phyloP scores from a whole-genome alignment of 2,113 vertebrate species.

The Elephantulus edwardii region DNA sequence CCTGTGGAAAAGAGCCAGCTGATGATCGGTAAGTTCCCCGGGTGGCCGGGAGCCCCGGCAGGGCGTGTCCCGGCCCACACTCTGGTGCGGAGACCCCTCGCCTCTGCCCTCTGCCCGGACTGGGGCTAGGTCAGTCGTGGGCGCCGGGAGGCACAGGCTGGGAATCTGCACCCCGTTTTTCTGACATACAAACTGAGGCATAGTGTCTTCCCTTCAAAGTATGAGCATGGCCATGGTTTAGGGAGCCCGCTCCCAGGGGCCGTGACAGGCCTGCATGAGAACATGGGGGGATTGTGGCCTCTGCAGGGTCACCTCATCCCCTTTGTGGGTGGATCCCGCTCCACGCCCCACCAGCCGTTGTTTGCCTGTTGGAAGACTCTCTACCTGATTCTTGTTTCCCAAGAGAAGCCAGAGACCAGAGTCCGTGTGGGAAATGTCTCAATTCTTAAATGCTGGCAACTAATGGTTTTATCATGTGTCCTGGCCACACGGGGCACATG shows the following conservation, averaged over 20 bases:
- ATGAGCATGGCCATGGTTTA: not conserved
- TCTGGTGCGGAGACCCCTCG: too few relatives aligned
- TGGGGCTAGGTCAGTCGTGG: too few relatives aligned
- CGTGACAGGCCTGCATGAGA: rapidly evolving
- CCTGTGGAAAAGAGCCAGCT: constrained; percentile 93
- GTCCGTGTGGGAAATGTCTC: constrained; percentile 12
- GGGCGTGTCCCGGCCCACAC: not conserved
- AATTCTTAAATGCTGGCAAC: not conserved
- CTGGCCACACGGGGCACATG: not conserved
- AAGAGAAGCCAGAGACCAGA: not conserved
- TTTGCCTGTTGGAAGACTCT: rapidly evolving
- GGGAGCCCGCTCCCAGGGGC: not conserved
- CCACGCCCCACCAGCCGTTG: too few relatives aligned
- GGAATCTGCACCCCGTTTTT: not conserved
- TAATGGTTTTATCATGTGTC: not conserved
- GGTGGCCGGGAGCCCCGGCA: too few relatives aligned
- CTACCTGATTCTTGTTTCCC: not conserved
- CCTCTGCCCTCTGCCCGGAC: not conserved
- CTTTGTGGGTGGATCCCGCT: not conserved
- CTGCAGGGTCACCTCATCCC: not conserved
- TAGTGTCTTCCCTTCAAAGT: not conserved
- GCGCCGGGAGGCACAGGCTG: rapidly evolving
- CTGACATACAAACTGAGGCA: not conserved
- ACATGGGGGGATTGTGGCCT: not conserved
- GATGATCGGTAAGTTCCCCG: constrained; percentile 86